Percentiles rank a stretch among this genome's conserved stretches.
phyloP scores from a whole-genome alignment of 2,113 vertebrate species.

The Pelecanoides urinatrix region DNA sequence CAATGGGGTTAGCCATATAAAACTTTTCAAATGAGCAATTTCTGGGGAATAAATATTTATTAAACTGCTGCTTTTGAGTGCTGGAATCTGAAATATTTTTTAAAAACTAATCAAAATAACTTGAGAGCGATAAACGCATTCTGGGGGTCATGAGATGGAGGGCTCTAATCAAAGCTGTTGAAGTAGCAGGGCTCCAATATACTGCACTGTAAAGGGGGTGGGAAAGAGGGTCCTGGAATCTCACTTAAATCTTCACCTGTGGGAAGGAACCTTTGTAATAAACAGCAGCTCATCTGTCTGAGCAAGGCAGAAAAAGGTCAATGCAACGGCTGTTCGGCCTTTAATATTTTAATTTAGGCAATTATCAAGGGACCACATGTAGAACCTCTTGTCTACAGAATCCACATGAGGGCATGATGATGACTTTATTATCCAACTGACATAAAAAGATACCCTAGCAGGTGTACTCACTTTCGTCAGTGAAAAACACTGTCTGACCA shows the following conservation, averaged over 20 bases:
- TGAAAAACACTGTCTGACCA: slow-evolving; percentile 9
- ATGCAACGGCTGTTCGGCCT: slow-evolving; percentile 73
- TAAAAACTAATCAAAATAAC: slow-evolving; percentile 68
- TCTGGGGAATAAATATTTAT: slow-evolving; percentile 72
- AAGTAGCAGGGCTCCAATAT: slow-evolving; percentile 61
- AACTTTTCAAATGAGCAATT: slow-evolving; percentile 75
- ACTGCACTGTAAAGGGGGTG: slow-evolving; percentile 16
- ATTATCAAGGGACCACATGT: slow-evolving; percentile 79
- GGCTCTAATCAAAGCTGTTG: slow-evolving; percentile 62
- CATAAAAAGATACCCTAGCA: slow-evolving; percentile 68
- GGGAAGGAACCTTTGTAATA: slow-evolving; percentile 70
- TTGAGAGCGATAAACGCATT: slow-evolving; percentile 40
- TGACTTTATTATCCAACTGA: slow-evolving; percentile 79
- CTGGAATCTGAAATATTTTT: slow-evolving; percentile 67
- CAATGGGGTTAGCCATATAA: slow-evolving; percentile 73
- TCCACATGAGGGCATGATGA: slow-evolving; percentile 76
- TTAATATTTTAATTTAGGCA: slow-evolving; percentile 84
- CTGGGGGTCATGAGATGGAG: slow-evolving; percentile 48
- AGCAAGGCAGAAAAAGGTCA: slow-evolving; percentile 79
- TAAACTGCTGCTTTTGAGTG: slow-evolving; percentile 62
- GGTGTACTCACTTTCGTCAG: slow-evolving; percentile 46
- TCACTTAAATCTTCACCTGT: slow-evolving; percentile 71
- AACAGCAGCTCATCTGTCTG: slow-evolving; percentile 79
- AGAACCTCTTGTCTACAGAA: slow-evolving; percentile 80
- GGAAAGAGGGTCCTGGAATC: slow-evolving; percentile 57